Evolutionary conservation across 2,797 vertebrate genomes (phyloP).

Genomic region (Novumbra hubbsi): DNA sequence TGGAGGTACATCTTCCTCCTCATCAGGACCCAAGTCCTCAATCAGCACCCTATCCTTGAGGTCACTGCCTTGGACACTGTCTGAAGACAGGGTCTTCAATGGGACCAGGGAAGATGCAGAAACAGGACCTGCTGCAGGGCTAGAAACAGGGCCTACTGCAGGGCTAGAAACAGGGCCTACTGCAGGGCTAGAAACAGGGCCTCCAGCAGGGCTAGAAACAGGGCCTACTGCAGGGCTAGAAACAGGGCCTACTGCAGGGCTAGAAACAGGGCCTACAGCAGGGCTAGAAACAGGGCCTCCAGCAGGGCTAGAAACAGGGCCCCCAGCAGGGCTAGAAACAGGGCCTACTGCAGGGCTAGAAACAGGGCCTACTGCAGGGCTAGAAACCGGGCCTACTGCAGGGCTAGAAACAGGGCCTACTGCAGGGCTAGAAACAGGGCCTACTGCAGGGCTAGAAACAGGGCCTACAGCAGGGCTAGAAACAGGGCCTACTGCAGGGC

Average conservation of each 20-base stretch:
- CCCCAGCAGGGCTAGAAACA: too few species aligned
- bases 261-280: not conserved
- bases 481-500: not conserved
- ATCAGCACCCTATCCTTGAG: conserved; percentile 56
- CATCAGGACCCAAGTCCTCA: conserved; percentile 68
- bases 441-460: conserved; percentile 8
- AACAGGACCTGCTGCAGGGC: not conserved
- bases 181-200: conserved; percentile 14
- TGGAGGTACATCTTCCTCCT: conserved; percentile 38
- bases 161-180: conserved; percentile 1
- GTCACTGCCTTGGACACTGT: conserved; percentile 33
- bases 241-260: not conserved
- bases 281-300: not conserved
- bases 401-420: conserved; percentile 13
- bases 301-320: conserved; percentile 11
- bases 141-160: conserved; percentile 17
- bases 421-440: conserved; percentile 11
- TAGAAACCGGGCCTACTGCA: not conserved
- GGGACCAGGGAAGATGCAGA: conserved; percentile 20
- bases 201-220: conserved; percentile 12
- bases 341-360: not conserved
- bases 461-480: conserved; percentile 16
- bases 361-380: not conserved
- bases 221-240: not conserved
- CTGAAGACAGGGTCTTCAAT: conserved; percentile 37